Conservation (phyloP, 2,113 vertebrate species). For the Cyrtonyx montezumae region DNA sequence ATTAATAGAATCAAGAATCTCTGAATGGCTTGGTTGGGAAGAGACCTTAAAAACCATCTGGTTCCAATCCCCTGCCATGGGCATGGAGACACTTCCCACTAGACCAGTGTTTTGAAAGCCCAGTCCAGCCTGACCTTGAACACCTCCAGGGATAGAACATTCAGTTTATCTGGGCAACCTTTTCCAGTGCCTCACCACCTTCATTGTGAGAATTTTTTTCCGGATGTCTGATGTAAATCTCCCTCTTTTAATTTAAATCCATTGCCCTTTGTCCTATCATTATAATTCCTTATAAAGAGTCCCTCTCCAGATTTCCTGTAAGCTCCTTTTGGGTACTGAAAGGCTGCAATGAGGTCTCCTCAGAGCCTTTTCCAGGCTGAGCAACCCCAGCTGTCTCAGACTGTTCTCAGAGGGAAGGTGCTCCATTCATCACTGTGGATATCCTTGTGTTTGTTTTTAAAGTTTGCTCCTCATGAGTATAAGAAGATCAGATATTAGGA, state of each 20-base stretch:
- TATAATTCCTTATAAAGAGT: neutral
- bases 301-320: neutral
- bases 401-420: neutral
- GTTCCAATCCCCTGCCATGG: neutral
- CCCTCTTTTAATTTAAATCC: neutral
- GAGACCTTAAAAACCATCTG: neutral
- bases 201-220: neutral
- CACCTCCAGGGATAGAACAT: neutral
- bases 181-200: neutral
- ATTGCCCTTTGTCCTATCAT: neutral
- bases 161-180: neutral
- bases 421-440: neutral
- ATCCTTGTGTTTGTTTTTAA: neutral
- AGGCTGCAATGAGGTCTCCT: neutral
- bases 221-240: neutral
- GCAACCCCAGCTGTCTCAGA: neutral
- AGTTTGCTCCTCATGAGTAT: neutral
- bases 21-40: neutral
- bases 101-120: neutral
- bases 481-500: neutral
- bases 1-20: neutral
- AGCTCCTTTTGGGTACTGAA: neutral
- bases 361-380: neutral
- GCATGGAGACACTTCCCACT: neutral
- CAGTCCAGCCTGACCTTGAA: neutral